Evolutionary conservation across 2,797 vertebrate species (phyloP).

Genomic region (Chelidonichthys spinosus): DNA sequence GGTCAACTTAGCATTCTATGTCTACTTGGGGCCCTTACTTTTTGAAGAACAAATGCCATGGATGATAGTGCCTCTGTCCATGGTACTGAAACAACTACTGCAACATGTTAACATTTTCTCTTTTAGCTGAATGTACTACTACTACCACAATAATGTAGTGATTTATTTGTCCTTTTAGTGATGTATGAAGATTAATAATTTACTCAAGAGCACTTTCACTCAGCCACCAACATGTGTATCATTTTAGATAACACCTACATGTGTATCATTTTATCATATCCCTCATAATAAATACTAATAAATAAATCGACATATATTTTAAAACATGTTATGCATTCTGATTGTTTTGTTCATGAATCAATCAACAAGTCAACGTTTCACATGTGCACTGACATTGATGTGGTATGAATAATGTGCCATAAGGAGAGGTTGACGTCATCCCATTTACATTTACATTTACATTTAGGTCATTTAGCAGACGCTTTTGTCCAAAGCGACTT

Average conservation of each 20-base stretch:
- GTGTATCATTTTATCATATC: neutral
- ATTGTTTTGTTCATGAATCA: neutral
- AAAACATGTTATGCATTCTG: neutral
- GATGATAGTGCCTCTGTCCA: conserved; percentile 25
- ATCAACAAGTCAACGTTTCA: neutral
- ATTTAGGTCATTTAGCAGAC: too few relatives aligned
- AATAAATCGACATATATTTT: neutral
- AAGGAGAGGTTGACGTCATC: neutral
- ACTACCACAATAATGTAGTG: neutral
- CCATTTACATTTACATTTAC: too few relatives aligned
- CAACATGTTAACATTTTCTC: neutral
- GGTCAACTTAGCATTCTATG: neutral
- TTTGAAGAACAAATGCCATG: neutral
- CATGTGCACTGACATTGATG: neutral
- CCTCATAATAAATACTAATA: neutral
- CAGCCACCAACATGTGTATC: neutral
- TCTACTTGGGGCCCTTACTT: conserved; percentile 24
- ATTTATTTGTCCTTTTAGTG: neutral
- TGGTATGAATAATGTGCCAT: neutral
- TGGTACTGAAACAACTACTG: conserved; percentile 34
- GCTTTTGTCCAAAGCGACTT: too few relatives aligned
- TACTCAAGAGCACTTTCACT: neutral
- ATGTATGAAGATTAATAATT: neutral
- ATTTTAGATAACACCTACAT: neutral
- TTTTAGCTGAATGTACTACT: neutral